Percentiles rank a stretch among this genome's conserved stretches.
Conservation (phyloP, 2,888 invertebrate species). For the Oegoconia quadripuncta region DNA sequence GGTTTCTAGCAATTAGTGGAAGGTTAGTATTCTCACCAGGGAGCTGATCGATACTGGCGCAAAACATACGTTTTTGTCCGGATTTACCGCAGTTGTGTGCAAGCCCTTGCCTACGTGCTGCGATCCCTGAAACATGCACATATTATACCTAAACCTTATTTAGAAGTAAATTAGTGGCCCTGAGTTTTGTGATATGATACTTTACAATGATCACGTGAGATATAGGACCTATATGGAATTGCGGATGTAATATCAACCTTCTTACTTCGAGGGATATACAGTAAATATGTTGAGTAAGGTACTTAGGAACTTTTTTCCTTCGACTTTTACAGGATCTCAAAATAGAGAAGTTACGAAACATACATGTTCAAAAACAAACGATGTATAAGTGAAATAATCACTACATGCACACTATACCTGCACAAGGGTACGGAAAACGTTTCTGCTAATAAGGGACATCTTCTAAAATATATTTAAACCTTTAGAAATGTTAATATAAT, state of each 20-base stretch:
- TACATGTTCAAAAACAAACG: slow-evolving; percentile 7
- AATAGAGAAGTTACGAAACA: slow-evolving; percentile 62
- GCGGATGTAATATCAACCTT: no score
- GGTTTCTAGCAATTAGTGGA: slow-evolving; percentile 52
- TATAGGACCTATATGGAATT: no score
- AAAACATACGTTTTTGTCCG: slow-evolving; percentile 66
- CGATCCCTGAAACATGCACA: slow-evolving; percentile 53
- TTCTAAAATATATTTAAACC: slow-evolving; percentile 25
- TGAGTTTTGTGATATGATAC: neutral
- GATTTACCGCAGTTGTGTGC: slow-evolving; percentile 64
- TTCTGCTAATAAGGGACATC: slow-evolving; percentile 67
- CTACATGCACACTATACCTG: slow-evolving; percentile 46
- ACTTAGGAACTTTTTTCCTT: slow-evolving; percentile 18
- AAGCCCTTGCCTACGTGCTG: slow-evolving; percentile 61
- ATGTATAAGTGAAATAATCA: neutral
- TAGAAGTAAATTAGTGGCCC: no score
- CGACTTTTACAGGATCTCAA: slow-evolving; percentile 10
- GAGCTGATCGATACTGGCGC: slow-evolving; percentile 54
- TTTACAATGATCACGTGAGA: slow-evolving; percentile 13
- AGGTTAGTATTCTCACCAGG: slow-evolving; percentile 74
- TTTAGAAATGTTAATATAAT: slow-evolving; percentile 40
- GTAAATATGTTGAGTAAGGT: neutral
- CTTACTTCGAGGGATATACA: no score
- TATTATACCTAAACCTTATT: no score
- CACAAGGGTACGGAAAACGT: slow-evolving; percentile 55